phyloP scores from a whole-genome alignment of 2,797 vertebrate species.

The Fundulus diaphanus region DNA sequence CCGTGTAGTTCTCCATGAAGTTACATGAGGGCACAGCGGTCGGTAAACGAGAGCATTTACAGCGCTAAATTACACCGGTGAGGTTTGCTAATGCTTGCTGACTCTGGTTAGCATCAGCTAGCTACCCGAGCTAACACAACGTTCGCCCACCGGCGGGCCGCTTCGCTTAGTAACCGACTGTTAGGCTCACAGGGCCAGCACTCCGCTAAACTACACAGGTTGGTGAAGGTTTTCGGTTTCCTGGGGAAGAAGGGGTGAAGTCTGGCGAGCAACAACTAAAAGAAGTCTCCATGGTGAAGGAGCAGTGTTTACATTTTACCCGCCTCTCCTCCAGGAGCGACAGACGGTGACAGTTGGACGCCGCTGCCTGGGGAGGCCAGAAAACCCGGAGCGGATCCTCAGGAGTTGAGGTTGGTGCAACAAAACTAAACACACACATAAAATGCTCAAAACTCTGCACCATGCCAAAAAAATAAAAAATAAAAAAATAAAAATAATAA shows the following conservation, averaged over 20 bases:
- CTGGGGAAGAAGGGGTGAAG: neutral
- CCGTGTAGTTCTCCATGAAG: conserved; percentile 78
- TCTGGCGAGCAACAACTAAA: neutral
- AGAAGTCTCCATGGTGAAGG: neutral
- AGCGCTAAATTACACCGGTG: neutral
- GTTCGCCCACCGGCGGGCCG: neutral
- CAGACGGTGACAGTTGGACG: conserved; percentile 50
- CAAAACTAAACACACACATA: neutral
- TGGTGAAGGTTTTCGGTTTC: neutral
- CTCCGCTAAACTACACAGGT: neutral
- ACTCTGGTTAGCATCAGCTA: conserved; percentile 1
- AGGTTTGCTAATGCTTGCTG: conserved; percentile 25
- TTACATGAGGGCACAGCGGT: conserved; percentile 11
- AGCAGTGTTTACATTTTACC: conserved; percentile 76
- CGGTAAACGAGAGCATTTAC: neutral
- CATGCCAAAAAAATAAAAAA: neutral
- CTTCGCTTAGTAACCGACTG: neutral
- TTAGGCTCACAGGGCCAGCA: neutral
- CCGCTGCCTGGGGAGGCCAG: neutral
- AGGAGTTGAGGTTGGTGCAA: neutral
- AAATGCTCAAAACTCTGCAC: neutral
- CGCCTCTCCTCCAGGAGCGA: conserved; percentile 70
- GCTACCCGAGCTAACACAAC: conserved; percentile 27
- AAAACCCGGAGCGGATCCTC: conserved; percentile 47
- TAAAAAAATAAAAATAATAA: no score